Percentiles rank a stretch among this genome's conserved stretches.
These are phyloP conservation scores for Trichonephila clavipes DNA, from an alignment of 1,140 invertebrate genomes.

Conservation along the genomic window DNA sequence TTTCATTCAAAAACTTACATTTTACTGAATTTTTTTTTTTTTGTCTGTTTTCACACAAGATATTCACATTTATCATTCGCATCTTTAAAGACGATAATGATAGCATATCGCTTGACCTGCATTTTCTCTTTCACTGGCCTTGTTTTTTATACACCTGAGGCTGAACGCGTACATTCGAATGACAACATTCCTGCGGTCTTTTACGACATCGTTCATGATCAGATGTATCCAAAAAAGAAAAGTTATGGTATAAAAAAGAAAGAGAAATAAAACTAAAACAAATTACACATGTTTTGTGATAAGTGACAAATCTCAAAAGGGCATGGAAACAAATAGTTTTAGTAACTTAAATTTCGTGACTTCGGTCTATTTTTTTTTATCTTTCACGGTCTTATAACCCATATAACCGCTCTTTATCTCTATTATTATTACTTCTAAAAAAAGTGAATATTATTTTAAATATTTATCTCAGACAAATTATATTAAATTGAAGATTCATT, in stretches of 20 bases:
- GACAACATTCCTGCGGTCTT: background rate
- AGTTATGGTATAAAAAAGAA: too few relatives aligned
- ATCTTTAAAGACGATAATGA: background rate
- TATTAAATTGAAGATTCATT: too few relatives aligned
- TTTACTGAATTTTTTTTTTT: background rate
- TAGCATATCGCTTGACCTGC: slow-evolving; percentile 9
- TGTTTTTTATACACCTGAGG: background rate
- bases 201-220: background rate
- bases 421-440: too few relatives aligned
- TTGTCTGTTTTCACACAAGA: background rate
- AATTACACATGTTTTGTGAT: background rate
- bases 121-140: slow-evolving; percentile 22
- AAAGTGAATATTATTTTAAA: too few relatives aligned
- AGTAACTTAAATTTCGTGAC: too few relatives aligned
- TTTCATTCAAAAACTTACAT: too few relatives aligned
- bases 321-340: too few relatives aligned
- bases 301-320: background rate
- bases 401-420: too few relatives aligned
- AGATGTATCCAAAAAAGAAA: background rate
- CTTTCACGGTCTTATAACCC: too few relatives aligned
- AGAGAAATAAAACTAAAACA: background rate
- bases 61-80: background rate
- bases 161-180: background rate
- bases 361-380: too few relatives aligned
- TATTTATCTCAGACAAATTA: too few relatives aligned